Base-by-base conservation (phyloP, 2,888 invertebrate genomes). In the Gisinianus flammeolus region DNA sequence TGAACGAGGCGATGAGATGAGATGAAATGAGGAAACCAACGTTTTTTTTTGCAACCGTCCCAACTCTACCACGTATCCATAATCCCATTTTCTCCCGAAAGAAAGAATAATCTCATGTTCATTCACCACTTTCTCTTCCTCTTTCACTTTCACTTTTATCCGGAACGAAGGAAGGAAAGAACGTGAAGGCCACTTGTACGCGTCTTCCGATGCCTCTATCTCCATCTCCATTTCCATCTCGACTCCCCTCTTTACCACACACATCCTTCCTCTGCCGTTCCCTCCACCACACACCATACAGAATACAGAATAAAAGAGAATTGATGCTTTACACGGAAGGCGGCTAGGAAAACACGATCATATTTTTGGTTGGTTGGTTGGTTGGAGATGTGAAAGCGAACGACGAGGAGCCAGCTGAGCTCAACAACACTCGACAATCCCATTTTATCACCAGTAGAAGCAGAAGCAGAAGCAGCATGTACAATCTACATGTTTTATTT, bases 221-320 rank as follows among this genome's bases (percentile, higher is more conserved):
- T 56, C 4, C 16, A 56, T 56, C n/a, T 56, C 68, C 68, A n/a
- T 35, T 68, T 68, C 30, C 22, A 35, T 68, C 31, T 68, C 68
- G 35, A 33, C 33, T 68, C 68, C 33, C 35, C 68, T 35, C 35
- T 68, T 62, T 62, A 24, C 62, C 24, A 24, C 62, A 24, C 24
- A 10, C 62, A 26, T 26, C 68, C 68, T 35, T 68, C 1, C 22
- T 68, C 22, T 62, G 56, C 30, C 54, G 44, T 24, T 64, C 24
- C 26, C 62, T 64, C 62, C 26, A 24, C 22, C 22, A 64, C 62
- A 64, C 22, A 64, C n/a, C 22, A 2, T 64, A 64, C 22, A 64
- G 4, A 56, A 24, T 6, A 24, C 62, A 24, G 12, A 6, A 26
- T 64, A 58, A 6, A 58, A 5, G 58, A 8, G 6, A n/a, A n/a